phyloP scores from a whole-genome alignment of 2,888 invertebrate species.

The Chirona hameri region DNA sequence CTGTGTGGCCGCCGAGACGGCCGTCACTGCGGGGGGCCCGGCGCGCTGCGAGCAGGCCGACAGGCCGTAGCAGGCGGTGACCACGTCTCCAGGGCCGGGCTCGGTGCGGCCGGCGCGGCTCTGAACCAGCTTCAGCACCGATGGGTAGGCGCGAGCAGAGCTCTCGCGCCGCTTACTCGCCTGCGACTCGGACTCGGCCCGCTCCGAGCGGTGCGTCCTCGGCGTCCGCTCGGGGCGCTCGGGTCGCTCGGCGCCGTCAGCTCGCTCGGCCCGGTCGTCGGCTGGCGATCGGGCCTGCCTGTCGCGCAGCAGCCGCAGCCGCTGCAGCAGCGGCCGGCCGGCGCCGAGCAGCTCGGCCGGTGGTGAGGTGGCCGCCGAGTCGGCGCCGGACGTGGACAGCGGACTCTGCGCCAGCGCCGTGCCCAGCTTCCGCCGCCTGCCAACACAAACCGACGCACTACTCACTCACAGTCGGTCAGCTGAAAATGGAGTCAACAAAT shows the following conservation, averaged over 20 bases:
- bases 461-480: neutral
- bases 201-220: no score
- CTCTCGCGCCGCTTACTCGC: constrained; percentile 36
- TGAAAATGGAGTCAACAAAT: neutral
- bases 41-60: neutral
- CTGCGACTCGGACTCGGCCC: constrained; percentile 31
- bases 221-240: no score
- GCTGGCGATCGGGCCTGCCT: constrained; percentile 59
- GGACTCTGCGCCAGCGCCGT: neutral
- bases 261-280: constrained; percentile 37
- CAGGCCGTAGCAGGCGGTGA: neutral
- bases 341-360: constrained; percentile 64
- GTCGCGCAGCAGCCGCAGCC: constrained; percentile 75
- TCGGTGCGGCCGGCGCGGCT: neutral
- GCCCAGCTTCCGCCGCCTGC: constrained; percentile 1
- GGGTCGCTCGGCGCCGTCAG: no score
- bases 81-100: neutral
- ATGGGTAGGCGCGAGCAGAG: neutral
- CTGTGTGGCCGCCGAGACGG: neutral
- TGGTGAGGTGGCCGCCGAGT: constrained; percentile 32
- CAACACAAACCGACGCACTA: neutral
- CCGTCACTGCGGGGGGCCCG: neutral
- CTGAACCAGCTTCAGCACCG: neutral
- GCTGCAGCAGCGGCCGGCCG: constrained; percentile 71
- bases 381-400: constrained; percentile 37